Percentiles rank a stretch among this genome's conserved stretches.
Evolutionary conservation across 1,140 invertebrate species (phyloP).

Genomic region (Palaemon carinicauda): DNA sequence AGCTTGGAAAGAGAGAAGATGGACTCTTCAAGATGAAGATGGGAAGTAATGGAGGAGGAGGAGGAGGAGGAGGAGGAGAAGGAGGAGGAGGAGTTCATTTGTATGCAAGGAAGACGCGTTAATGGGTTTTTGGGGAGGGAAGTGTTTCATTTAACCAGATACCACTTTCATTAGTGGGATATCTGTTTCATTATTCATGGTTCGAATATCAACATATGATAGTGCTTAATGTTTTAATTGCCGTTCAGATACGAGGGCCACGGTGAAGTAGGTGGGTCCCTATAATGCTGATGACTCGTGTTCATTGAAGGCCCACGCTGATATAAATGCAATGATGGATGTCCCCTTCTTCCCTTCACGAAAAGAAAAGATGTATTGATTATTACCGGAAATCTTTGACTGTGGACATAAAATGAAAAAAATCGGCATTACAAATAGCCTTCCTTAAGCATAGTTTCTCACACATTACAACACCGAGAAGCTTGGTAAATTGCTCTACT

Average conservation of each 20-base stretch:
- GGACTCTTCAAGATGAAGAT: neutral
- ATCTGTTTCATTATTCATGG: constrained; percentile 35
- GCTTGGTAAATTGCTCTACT: neutral
- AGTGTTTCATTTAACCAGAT: constrained; percentile 39
- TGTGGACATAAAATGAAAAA: too few relatives aligned
- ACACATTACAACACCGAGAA: neutral
- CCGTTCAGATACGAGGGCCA: neutral
- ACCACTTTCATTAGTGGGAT: constrained; percentile 26
- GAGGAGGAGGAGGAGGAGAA: neutral
- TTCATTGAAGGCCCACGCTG: too few relatives aligned
- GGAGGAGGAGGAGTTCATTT: neutral
- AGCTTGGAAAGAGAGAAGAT: neutral
- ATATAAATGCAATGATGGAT: too few relatives aligned
- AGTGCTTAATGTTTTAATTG: constrained; percentile 35
- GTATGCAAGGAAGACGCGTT: constrained; percentile 22
- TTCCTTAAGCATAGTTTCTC: too few relatives aligned
- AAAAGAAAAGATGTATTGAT: too few relatives aligned
- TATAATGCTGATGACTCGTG: neutral
- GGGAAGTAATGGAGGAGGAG: neutral
- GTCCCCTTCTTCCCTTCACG: too few relatives aligned
- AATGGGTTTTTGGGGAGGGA: constrained; percentile 24
- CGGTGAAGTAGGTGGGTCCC: neutral
- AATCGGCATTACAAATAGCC: too few relatives aligned
- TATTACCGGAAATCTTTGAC: too few relatives aligned
- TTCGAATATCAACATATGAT: constrained; percentile 25